Conservation (phyloP, 2,797 vertebrate species). For the Falco peregrinus region DNA sequence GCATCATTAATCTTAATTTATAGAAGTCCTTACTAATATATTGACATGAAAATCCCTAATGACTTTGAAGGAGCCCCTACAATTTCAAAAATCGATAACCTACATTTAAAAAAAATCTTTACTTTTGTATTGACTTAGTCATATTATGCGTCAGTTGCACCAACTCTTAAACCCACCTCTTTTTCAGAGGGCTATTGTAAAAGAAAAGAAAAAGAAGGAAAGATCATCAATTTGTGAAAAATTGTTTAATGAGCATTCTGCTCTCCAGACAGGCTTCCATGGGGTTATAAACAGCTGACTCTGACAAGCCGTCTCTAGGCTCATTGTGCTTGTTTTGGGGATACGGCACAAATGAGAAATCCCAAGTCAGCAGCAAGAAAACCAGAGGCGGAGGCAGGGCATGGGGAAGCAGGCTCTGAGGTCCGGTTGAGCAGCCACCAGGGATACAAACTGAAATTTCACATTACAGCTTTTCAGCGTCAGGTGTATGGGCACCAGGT, state of each 20-base stretch:
- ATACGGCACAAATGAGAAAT: not conserved
- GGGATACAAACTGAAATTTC: not conserved
- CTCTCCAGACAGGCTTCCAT: not conserved
- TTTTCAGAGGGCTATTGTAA: not conserved
- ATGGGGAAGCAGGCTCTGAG: not conserved
- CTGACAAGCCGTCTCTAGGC: not conserved
- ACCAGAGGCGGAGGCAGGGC: not conserved
- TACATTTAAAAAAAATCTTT: conserved; percentile 19
- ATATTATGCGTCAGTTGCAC: not conserved
- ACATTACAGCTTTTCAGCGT: not conserved
- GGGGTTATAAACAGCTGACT: not conserved
- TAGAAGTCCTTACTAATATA: not conserved
- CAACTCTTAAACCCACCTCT: not conserved
- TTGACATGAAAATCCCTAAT: not conserved
- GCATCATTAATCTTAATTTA: conserved; percentile 43
- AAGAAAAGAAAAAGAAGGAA: not conserved
- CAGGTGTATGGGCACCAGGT: not conserved
- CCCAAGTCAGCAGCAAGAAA: not conserved
- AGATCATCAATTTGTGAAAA: not conserved
- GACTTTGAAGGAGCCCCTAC: not conserved
- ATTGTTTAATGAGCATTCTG: conserved; percentile 21
- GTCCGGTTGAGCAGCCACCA: not conserved
- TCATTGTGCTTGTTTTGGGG: not conserved
- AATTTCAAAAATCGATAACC: conserved; percentile 34
- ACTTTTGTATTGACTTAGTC: conserved; percentile 18